These are phyloP conservation scores for Dorcus parallelipipedus DNA, from an alignment of 2,888 invertebrate genomes.

Conservation along the genomic window DNA sequence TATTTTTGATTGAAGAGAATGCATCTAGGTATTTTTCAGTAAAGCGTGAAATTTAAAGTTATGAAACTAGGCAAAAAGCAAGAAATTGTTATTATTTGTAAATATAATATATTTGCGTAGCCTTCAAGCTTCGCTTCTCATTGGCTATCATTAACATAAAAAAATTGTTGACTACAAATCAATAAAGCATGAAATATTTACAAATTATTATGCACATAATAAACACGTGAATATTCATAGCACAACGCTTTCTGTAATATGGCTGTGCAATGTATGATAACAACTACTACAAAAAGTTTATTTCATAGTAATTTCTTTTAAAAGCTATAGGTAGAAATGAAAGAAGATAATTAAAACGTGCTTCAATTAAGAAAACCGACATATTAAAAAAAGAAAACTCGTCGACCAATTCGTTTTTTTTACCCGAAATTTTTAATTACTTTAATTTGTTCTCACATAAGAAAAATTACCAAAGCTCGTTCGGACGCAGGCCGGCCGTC, in stretches of 20 bases:
- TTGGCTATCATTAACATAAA: no score
- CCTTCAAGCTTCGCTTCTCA: no score
- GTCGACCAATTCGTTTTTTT: not conserved
- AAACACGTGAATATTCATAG: not conserved
- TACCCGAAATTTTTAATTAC: slow-evolving; percentile 16
- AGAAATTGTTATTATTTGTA: no score
- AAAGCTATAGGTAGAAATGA: not conserved
- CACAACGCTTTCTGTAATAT: no score
- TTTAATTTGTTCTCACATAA: slow-evolving; percentile 20
- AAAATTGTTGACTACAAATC: no score
- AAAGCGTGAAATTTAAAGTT: no score
- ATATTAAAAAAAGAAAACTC: not conserved
- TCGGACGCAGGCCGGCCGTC: not conserved
- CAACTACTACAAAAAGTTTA: not conserved
- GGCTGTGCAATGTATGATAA: no score
- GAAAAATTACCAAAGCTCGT: slow-evolving; percentile 5
- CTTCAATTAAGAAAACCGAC: not conserved
- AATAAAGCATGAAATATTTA: no score
- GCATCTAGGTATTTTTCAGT: no score
- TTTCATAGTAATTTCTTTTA: not conserved
- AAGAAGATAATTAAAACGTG: not conserved
- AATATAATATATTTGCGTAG: no score
- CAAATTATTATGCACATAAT: not conserved
- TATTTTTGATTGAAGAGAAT: no score
- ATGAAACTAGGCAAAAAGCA: no score